A percentile compares a stretch with the other conserved stretches of the same genome.
phyloP scores from a whole-genome alignment of 1,140 invertebrate genomes.

The Magallana ariakensis region DNA sequence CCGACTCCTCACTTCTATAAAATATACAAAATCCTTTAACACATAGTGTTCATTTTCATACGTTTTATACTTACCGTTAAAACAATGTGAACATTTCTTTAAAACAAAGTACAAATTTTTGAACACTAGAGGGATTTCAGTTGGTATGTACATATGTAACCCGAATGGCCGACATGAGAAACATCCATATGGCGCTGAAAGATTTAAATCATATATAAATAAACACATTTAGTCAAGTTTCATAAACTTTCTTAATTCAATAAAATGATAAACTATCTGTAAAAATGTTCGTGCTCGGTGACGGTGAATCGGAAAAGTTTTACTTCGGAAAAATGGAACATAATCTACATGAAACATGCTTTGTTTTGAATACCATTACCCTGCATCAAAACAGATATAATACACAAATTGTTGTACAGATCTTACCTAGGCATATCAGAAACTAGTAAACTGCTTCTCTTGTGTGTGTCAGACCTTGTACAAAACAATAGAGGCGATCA shows the following conservation, averaged over 20 bases:
- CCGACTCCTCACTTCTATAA: slow-evolving; percentile 2
- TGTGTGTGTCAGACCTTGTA: neutral
- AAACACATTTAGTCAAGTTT: neutral
- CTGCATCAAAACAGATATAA: too few species aligned
- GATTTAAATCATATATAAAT: neutral
- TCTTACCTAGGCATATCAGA: slow-evolving; percentile 19
- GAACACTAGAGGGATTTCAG: too few species aligned
- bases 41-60: too few species aligned
- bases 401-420: too few species aligned
- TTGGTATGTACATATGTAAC: too few species aligned
- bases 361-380: neutral
- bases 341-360: neutral
- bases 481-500: neutral
- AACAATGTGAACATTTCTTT: too few species aligned
- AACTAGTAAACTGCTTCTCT: neutral
- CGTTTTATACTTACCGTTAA: too few species aligned
- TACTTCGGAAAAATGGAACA: too few species aligned
- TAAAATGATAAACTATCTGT: neutral
- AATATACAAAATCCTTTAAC: neutral
- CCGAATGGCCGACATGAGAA: slow-evolving; percentile 1
- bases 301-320: too few species aligned
- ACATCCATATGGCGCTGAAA: neutral
- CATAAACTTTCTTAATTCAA: neutral
- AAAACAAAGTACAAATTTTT: too few species aligned
- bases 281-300: neutral